Percentiles rank a stretch among this genome's conserved stretches.
These are phyloP conservation scores for Diadema setosum DNA, from an alignment of 35 echinoderm and acorn worm genomes.

Conservation along the genomic window DNA sequence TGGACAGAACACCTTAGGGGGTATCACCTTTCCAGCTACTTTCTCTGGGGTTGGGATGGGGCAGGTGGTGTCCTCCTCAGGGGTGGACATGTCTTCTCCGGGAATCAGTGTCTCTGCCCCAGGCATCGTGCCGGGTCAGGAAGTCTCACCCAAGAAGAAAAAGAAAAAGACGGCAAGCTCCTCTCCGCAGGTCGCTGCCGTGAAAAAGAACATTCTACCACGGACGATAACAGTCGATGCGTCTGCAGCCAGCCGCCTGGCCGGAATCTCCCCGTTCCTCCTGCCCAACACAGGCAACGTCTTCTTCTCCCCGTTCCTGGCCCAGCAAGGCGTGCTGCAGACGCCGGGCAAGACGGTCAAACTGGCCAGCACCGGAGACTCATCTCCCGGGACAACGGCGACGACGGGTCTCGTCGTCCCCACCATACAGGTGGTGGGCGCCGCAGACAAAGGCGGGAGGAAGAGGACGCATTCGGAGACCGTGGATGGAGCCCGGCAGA, in stretches of 20 bases:
- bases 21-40: not conserved
- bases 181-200: not conserved
- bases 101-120: slow-evolving; percentile 6
- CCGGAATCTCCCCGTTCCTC: slow-evolving; percentile 72
- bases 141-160: not conserved
- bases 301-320: slow-evolving; percentile 83
- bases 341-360: not conserved
- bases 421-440: not conserved
- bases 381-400: not conserved
- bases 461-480: not conserved
- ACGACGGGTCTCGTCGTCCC: not conserved
- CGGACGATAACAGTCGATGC: slow-evolving; percentile 4
- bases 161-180: slow-evolving; percentile 37
- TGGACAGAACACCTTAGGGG: not conserved
- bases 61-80: not conserved
- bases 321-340: slow-evolving; percentile 55
- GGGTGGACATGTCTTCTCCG: not conserved
- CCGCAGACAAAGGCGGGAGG: not conserved
- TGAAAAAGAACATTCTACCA: slow-evolving; percentile 8
- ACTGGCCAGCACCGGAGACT: not conserved
- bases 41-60: not conserved
- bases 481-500: not conserved
- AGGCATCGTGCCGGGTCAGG: not conserved
- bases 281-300: slow-evolving; percentile 66
- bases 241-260: not conserved